Evolutionary conservation across 2,113 vertebrate species (phyloP).

Genomic region (Platysteira castanea): DNA sequence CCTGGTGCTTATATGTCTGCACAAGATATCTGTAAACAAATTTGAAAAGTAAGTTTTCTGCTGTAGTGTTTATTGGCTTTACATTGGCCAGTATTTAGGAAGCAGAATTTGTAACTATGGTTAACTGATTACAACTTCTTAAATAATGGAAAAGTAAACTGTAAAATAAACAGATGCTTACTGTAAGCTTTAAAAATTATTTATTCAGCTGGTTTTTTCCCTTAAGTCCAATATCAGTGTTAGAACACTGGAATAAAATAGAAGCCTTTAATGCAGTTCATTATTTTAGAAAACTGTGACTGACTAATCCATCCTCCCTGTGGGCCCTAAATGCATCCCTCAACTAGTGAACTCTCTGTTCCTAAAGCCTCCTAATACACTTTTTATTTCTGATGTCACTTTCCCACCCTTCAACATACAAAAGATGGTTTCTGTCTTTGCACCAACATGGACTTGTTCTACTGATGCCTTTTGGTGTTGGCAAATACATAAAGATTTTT

Average conservation of each 20-base stretch:
- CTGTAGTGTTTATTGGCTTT: neutral
- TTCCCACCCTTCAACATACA: neutral
- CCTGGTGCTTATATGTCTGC: neutral
- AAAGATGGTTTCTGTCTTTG: neutral
- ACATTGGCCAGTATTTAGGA: neutral
- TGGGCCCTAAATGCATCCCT: neutral
- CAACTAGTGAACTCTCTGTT: neutral
- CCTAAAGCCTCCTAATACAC: neutral
- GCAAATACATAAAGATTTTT: neutral
- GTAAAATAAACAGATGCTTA: neutral
- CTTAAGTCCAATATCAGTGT: neutral
- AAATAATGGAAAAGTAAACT: neutral
- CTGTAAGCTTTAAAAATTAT: neutral
- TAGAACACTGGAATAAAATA: neutral
- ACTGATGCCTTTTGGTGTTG: neutral
- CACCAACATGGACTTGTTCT: neutral
- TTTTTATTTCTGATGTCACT: neutral
- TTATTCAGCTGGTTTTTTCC: constrained; percentile 40
- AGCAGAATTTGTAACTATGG: neutral
- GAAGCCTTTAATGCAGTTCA: neutral
- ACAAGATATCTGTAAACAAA: neutral
- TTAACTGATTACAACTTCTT: neutral
- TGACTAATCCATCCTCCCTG: neutral
- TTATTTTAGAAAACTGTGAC: neutral
- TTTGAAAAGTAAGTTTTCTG: neutral